Percentiles rank a stretch among this genome's conserved stretches.
Conservation (phyloP, 2,113 vertebrate species). For the Syrrhaptes paradoxus region DNA sequence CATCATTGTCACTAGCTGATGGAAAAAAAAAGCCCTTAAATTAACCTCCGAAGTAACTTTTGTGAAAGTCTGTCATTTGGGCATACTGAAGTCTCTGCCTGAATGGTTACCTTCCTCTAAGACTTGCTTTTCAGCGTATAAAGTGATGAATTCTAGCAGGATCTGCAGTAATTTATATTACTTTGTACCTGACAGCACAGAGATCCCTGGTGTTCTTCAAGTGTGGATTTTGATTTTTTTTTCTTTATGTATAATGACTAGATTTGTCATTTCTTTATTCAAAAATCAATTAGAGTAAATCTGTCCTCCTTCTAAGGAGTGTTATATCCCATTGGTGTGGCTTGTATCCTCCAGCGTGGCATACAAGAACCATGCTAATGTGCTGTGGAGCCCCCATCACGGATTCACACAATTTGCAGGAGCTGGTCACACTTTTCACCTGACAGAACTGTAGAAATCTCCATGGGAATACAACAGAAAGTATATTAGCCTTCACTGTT, state of each 20-base stretch:
- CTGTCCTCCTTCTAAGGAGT: neutral
- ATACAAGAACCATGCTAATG: neutral
- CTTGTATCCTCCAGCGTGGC: neutral
- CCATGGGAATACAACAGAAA: slow-evolving; percentile 62
- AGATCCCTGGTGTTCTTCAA: neutral
- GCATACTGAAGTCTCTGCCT: neutral
- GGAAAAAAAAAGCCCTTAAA: neutral
- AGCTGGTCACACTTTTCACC: slow-evolving; percentile 52
- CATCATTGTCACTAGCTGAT: no score
- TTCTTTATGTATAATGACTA: neutral
- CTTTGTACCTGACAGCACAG: slow-evolving; percentile 12
- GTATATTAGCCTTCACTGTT: slow-evolving; percentile 46
- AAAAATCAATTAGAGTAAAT: slow-evolving; percentile 5
- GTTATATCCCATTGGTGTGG: neutral
- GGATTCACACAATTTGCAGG: slow-evolving; percentile 9
- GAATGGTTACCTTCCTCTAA: neutral
- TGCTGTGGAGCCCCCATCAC: neutral
- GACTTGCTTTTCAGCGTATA: neutral
- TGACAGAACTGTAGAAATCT: slow-evolving; percentile 65
- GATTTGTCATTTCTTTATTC: slow-evolving; percentile 11
- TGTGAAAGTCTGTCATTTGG: neutral
- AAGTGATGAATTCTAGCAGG: neutral
- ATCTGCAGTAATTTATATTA: slow-evolving; percentile 43
- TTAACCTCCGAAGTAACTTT: neutral
- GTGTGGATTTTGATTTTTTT: slow-evolving; percentile 28